Conservation (phyloP, 2,113 vertebrate species). For the Poeciliopsis prolifica region DNA sequence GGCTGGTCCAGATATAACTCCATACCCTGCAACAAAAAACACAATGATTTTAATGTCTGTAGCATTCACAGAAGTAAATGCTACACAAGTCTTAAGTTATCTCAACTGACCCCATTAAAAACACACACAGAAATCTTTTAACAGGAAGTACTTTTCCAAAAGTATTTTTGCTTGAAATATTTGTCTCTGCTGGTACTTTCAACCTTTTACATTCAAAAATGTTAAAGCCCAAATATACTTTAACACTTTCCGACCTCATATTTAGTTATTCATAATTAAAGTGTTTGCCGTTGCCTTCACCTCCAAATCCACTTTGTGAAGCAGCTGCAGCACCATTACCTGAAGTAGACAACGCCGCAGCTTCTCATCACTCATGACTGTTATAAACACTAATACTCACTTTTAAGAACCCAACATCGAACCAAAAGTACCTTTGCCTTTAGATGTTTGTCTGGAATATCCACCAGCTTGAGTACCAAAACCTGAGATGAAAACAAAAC, state of each 20-base stretch:
- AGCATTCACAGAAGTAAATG: neutral
- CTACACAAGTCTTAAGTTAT: neutral
- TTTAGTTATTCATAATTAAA: too few relatives aligned
- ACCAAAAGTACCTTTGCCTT: too few relatives aligned
- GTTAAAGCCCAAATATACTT: too few relatives aligned
- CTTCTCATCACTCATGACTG: too few relatives aligned
- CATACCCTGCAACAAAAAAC: neutral
- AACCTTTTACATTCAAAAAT: too few relatives aligned
- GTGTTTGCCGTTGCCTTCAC: conserved; percentile 44
- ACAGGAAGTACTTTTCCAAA: neutral
- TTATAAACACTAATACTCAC: neutral
- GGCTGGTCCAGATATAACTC: neutral
- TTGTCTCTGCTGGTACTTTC: neutral
- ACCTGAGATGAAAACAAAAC: neutral
- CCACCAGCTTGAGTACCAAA: conserved; percentile 27
- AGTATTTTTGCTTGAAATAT: neutral
- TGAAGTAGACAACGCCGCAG: too few relatives aligned
- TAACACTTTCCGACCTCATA: too few relatives aligned
- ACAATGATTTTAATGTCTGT: neutral
- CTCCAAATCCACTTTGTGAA: neutral
- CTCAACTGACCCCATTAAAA: neutral
- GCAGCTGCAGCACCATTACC: neutral
- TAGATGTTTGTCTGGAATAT: neutral
- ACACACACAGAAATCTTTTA: neutral
- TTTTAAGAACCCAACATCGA: neutral